phyloP scores from a whole-genome alignment of 2,113 vertebrate species.

The Pelecanus crispus region DNA sequence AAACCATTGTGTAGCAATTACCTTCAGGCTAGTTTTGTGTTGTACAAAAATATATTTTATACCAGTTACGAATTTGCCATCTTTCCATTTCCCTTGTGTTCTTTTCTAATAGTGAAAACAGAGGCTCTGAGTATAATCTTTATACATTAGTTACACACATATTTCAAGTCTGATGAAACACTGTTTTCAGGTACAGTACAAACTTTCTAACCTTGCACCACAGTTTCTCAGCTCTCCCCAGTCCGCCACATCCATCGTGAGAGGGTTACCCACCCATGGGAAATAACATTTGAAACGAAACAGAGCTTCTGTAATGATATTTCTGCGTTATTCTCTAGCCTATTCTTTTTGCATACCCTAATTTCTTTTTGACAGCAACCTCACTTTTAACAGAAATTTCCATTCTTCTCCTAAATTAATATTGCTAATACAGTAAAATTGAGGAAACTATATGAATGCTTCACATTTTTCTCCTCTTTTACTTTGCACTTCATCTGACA shows the following conservation, averaged over 20 bases:
- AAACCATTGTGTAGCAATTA: not conserved
- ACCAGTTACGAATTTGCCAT: not conserved
- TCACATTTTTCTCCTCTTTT: not conserved
- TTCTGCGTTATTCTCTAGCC: not conserved
- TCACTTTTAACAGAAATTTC: conserved; percentile 1
- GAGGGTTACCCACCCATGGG: not conserved
- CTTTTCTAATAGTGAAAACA: not conserved
- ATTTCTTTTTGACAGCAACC: conserved; percentile 12
- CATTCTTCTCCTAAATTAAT: conserved; percentile 28
- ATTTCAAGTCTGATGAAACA: not conserved
- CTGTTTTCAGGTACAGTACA: not conserved
- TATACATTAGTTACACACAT: not conserved
- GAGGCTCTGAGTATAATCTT: not conserved
- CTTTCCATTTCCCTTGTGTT: not conserved
- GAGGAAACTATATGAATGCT: not conserved
- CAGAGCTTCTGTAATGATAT: not conserved
- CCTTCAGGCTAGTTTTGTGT: not conserved
- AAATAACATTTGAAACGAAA: not conserved
- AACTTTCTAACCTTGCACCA: not conserved
- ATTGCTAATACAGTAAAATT: not conserved
- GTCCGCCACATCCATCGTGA: not conserved
- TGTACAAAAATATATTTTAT: not conserved
- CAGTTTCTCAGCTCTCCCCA: not conserved
- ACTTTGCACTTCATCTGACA: not conserved
- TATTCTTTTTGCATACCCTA: not conserved